phyloP scores from a whole-genome alignment of 2,797 vertebrate genomes.

The Hoplostethus mediterraneus region DNA sequence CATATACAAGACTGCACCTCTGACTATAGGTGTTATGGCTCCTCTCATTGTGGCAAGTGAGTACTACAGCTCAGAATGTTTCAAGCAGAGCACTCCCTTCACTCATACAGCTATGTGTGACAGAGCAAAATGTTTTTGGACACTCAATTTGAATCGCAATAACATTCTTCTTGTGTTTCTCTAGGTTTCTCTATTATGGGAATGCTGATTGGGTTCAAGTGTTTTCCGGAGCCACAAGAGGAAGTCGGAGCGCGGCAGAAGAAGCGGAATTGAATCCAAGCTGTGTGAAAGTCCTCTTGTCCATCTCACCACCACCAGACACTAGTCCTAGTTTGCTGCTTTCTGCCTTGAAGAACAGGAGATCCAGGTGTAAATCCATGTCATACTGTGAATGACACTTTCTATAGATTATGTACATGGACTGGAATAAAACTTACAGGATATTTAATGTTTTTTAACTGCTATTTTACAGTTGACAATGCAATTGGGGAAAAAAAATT shows the following conservation, averaged over 20 bases:
- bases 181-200: slow-evolving; percentile 93
- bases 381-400: slow-evolving; percentile 12
- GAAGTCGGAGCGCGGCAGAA: slow-evolving; percentile 87
- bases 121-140: neutral
- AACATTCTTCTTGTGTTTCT: slow-evolving; percentile 33
- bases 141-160: neutral
- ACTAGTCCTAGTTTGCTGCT: slow-evolving; percentile 21
- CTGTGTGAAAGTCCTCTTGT: neutral
- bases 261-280: slow-evolving; percentile 90
- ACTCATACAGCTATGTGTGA: too few relatives aligned
- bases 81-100: too few relatives aligned
- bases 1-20: slow-evolving; percentile 92
- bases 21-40: slow-evolving; percentile 94
- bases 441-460: slow-evolving; percentile 22
- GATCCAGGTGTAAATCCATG: slow-evolving; percentile 27
- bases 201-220: slow-evolving; percentile 94
- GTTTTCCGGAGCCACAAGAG: slow-evolving; percentile 84
- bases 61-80: slow-evolving; percentile 62
- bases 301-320: slow-evolving; percentile 18
- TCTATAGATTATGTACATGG: slow-evolving; percentile 6
- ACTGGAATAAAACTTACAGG: neutral
- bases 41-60: slow-evolving; percentile 97
- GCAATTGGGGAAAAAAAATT: neutral
- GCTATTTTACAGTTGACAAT: slow-evolving; percentile 21
- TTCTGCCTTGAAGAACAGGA: slow-evolving; percentile 43